Evolutionary conservation across 2,797 vertebrate species (phyloP), one percentile per base, ranked within the genome.

Genomic region (Parotocinclus haroldoi): DNA sequence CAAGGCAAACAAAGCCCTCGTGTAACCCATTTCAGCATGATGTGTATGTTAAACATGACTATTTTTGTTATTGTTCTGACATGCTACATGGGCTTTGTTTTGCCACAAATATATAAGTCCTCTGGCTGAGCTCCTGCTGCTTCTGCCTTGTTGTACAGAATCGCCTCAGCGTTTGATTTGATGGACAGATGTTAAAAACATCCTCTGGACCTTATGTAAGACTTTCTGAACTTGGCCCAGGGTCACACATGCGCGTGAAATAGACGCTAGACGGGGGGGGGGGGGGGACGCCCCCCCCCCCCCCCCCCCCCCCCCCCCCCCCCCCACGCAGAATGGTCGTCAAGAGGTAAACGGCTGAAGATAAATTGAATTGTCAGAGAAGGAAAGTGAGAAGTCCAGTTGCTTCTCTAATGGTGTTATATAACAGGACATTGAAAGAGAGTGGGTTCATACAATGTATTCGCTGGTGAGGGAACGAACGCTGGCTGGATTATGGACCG

Each of bases 101-200:
- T 52, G 48, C 48, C 55, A 46, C 56, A 72, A 73, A 58, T 67
- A 70, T 67, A 57, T 60, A 9, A 40, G 58, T 49, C 46, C 16
- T 53, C 56, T 46, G 48, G 63, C 58, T 12, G 10, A 60, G 71
- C 73, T 80, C 66, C 63, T 53, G 68, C 79, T 79, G 18, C 5
- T 5, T 27, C 51, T 78, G 79, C 69, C 76, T 76, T 69, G 85
- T 83, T 79, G 72, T 42, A 37, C 73, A 74, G 80, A n/a, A n/a
- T 85, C 16, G 46, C 18, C 54, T 86, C 78, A 83, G 78, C 82
- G 82, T 63, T 79, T 82, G 80, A 80, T 66, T 63, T 67, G 77
- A 73, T 16, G 42, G 9, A 40, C 64, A 83, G 71, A 68, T 71
- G 68, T 77, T 80, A 84, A 77, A 83, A 71, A 52, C 65, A 60